Base-by-base conservation (phyloP, 2,888 invertebrate species). In the Sinopyrophorus schimmeli region DNA sequence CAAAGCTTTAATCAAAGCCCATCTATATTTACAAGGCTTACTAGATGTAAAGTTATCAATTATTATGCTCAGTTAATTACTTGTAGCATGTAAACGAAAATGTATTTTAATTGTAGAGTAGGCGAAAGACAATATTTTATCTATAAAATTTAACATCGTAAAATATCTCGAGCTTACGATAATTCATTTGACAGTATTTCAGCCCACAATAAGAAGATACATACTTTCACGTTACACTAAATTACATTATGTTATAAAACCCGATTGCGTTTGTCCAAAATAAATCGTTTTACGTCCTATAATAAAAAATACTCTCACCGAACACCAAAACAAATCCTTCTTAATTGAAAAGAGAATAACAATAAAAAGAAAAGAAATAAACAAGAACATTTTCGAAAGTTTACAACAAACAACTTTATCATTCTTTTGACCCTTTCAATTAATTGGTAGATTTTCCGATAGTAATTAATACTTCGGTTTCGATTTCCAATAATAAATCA, bases 31-130 rank as follows among this genome's bases (percentile, higher is more conserved):
- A n/a, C n/a, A n/a, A n/a, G n/a, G 9, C 15, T 41, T 32, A 21
- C n/a, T 41, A 41, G 32, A 41, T 17, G 28, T 20, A 28, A 41
- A n/a, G 31, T 32, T 27, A 41, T 32, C 23, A 17, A 23, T 10
- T 17, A 12, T 21, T n/a, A 5, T 21, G 20, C 15, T 30, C 24
- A 18, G 6, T 42, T 42, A 42, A 42, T 42, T 42, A 42, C 26
- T 41, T 12, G 12, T 20, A 31, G 16, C 17, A 23, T 20, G 11
- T 31, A 30, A 41, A 42, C 12, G 10, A 32, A 28, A 41, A 21
- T 14, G 34, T 21, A n/a, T 41, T n/a, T 41, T 42, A 42, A 42
- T 42, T 42, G 42, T 27, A 34, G 23, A 34, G 42, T 34, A 42
- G 42, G 42, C 32, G 42, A 42, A 10, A 26, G 11, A 26, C 32